These are phyloP conservation scores for Polypterus bichir DNA, from an alignment of 2,113 vertebrate genomes.

Conservation along the genomic window DNA sequence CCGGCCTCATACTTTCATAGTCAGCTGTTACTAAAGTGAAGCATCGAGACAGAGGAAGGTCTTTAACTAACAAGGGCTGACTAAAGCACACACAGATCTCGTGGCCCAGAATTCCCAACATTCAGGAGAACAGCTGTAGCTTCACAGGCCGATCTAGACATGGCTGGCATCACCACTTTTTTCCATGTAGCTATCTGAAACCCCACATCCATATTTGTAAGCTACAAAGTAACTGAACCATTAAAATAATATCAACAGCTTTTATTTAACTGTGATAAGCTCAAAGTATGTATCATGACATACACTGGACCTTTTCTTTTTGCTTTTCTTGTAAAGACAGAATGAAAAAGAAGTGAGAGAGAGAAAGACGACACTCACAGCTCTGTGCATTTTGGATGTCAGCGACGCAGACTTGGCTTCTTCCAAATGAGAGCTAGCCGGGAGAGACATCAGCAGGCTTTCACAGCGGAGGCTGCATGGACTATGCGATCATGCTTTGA, in stretches of 20 bases:
- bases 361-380: conserved; percentile 66
- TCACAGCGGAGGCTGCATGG: conserved; percentile 63
- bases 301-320: too few relatives aligned
- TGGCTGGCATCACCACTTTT: conserved; percentile 5
- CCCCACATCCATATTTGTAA: not conserved
- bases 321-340: conserved; percentile 5
- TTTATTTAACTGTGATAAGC: conserved; percentile 2
- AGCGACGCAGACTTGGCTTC: conserved; percentile 47
- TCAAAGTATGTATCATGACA: too few relatives aligned
- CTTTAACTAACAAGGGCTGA: conserved; percentile 7
- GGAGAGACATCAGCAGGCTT: conserved; percentile 43
- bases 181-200: conserved; percentile 5
- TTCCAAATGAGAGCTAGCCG: conserved; percentile 68
- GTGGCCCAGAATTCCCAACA: conserved; percentile 11
- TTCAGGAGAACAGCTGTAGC: conserved; percentile 19
- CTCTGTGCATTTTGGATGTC: conserved; percentile 66
- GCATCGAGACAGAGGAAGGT: conserved; percentile 11
- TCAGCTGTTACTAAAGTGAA: conserved; percentile 13
- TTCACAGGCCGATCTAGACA: not conserved
- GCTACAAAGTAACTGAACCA: conserved; percentile 16
- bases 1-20: conserved; percentile 4
- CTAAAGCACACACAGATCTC: conserved; percentile 12
- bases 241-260: conserved; percentile 2
- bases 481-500: conserved; percentile 88
- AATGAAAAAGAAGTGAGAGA: conserved; percentile 10